Percentiles rank a stretch among this genome's conserved stretches.
Conservation (phyloP, 2,113 vertebrate species). For the Aythya baeri region DNA sequence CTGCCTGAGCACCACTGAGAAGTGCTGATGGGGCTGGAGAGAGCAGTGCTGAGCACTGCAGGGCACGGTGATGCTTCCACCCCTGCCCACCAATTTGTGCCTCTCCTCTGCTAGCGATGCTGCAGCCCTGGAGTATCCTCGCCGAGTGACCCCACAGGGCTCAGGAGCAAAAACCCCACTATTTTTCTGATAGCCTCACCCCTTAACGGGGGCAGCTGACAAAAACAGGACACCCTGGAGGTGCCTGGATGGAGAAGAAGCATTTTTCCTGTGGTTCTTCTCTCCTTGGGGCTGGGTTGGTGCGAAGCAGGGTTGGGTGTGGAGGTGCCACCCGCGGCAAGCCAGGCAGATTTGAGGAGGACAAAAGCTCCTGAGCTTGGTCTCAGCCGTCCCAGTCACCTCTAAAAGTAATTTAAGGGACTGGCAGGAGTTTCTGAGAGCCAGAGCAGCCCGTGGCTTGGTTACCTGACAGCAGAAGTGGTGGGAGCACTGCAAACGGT, state of each 20-base stretch:
- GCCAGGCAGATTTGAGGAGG: background rate
- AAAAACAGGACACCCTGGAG: background rate
- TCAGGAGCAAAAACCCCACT: background rate
- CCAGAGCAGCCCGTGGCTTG: background rate
- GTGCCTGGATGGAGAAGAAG: background rate
- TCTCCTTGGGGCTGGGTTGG: background rate
- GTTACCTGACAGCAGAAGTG: background rate
- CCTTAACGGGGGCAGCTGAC: background rate
- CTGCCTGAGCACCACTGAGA: fast-evolving
- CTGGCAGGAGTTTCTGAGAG: background rate
- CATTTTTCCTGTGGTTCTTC: fast-evolving
- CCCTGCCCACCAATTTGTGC: fast-evolving
- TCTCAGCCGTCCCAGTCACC: background rate
- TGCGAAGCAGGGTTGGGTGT: fast-evolving
- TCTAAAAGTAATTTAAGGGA: background rate
- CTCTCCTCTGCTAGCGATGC: background rate
- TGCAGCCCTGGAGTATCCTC: background rate
- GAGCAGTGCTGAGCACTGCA: fast-evolving
- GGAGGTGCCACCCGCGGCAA: fast-evolving
- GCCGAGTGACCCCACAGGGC: background rate
- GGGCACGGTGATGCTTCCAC: background rate
- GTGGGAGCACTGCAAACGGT: background rate
- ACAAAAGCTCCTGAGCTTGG: background rate
- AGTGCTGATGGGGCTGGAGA: background rate
- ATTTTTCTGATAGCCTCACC: background rate